These are phyloP conservation scores for Poecilia latipinna DNA, from an alignment of 2,113 vertebrate species.

Conservation along the genomic window DNA sequence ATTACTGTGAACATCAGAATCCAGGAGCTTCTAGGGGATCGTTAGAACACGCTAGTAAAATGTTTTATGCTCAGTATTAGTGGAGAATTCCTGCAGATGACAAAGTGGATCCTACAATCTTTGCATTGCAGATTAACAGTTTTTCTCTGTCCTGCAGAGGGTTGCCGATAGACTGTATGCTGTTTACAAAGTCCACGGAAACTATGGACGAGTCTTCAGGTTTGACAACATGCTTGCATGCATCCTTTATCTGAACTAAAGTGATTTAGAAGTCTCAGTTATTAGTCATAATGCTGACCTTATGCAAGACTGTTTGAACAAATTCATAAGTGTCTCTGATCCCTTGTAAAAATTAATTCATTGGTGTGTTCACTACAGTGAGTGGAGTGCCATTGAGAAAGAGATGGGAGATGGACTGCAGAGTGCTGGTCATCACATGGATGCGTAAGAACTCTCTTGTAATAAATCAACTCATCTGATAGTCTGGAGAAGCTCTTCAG, in stretches of 20 bases:
- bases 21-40: no score
- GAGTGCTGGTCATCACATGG: constrained; percentile 97
- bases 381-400: constrained; percentile 95
- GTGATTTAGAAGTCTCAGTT: no score
- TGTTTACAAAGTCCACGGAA: constrained; percentile 97
- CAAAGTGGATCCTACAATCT: no score
- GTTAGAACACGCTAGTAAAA: no score
- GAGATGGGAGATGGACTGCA: constrained; percentile 96
- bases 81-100: no score
- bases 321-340: no score
- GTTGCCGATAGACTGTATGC: constrained; percentile 95
- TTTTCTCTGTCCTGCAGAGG: constrained; percentile 76
- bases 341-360: no score
- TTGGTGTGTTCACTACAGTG: constrained; percentile 72
- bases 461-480: neutral
- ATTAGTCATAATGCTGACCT: no score
- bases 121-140: neutral
- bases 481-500: neutral
- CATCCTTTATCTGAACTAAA: no score
- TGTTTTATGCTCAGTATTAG: no score
- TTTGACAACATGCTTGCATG: constrained; percentile 48
- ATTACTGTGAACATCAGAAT: no score
- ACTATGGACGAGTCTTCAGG: constrained; percentile 98
- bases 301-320: no score
- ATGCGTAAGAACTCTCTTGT: constrained; percentile 84